Percentiles rank a stretch among this genome's conserved stretches.
phyloP scores from a whole-genome alignment of 2,113 vertebrate genomes.

The Burhinus oedicnemus region DNA sequence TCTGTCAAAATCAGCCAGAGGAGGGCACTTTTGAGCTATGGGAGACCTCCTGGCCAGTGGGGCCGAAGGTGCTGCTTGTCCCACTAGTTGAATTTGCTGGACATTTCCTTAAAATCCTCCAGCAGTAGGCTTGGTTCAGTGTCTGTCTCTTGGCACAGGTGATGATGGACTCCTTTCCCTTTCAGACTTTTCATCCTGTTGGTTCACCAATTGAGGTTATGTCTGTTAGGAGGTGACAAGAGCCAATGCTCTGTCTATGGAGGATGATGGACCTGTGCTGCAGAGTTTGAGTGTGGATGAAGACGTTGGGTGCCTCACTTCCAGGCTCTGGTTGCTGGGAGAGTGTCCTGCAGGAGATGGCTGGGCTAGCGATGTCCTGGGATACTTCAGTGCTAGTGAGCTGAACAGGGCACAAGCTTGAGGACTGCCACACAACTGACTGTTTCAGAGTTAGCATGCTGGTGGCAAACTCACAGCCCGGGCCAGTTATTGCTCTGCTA shows the following conservation, averaged over 20 bases:
- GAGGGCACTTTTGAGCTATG: conserved; percentile 71
- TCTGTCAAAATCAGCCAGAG: conserved; percentile 65
- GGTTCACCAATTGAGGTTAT: neutral
- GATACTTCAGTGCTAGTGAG: neutral
- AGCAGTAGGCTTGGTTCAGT: neutral
- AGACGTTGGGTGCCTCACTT: neutral
- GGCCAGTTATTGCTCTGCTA: neutral
- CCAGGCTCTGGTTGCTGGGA: neutral
- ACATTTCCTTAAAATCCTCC: neutral
- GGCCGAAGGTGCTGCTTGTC: conserved; percentile 14
- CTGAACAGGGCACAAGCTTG: neutral
- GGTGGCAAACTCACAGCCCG: neutral
- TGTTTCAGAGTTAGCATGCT: neutral
- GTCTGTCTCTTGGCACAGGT: neutral
- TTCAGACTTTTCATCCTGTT: neutral
- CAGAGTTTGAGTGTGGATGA: neutral
- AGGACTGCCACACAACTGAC: neutral
- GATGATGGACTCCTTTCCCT: neutral
- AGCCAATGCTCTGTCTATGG: neutral
- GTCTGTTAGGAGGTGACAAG: neutral
- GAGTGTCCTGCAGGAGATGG: neutral
- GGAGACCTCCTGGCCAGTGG: conserved; percentile 46
- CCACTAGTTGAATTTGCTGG: neutral
- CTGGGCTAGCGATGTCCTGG: neutral
- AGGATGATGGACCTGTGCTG: neutral